Evolutionary conservation across 1,140 invertebrate genomes (phyloP).

Genomic region (Cotesia vestalis): DNA sequence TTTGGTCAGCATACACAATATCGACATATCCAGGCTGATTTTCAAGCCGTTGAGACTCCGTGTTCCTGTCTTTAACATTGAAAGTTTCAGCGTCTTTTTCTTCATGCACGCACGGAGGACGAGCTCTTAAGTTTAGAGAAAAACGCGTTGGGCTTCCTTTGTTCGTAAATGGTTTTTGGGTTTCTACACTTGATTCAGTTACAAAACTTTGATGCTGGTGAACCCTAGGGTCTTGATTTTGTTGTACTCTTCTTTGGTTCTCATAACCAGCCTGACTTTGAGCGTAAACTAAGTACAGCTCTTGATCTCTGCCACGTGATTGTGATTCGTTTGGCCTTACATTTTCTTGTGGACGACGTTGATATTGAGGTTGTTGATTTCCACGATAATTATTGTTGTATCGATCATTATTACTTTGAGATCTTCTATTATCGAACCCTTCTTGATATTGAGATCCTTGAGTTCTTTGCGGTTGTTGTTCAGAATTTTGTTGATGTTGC

Average conservation of each 20-base stretch:
- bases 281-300: constrained; percentile 14
- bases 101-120: no score
- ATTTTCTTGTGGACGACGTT: background rate
- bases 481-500: background rate
- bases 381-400: background rate
- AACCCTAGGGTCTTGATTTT: background rate
- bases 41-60: constrained; percentile 37
- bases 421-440: background rate
- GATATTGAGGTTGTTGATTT: background rate
- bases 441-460: background rate
- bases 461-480: background rate
- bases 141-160: background rate
- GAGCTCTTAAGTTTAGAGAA: no score
- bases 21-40: constrained; percentile 55
- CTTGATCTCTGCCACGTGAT: background rate
- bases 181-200: constrained; percentile 12
- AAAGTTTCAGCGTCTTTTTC: no score
- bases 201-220: constrained; percentile 7
- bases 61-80: background rate
- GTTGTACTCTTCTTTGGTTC: constrained; percentile 12
- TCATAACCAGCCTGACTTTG: constrained; percentile 16
- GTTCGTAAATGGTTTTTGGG: background rate
- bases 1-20: constrained; percentile 55
- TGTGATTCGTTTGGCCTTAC: background rate
- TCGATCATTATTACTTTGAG: background rate